Evolutionary conservation across 1,140 invertebrate genomes (phyloP), one percentile per base, ranked within the genome.

Genomic region (Trichonephila clavata): DNA sequence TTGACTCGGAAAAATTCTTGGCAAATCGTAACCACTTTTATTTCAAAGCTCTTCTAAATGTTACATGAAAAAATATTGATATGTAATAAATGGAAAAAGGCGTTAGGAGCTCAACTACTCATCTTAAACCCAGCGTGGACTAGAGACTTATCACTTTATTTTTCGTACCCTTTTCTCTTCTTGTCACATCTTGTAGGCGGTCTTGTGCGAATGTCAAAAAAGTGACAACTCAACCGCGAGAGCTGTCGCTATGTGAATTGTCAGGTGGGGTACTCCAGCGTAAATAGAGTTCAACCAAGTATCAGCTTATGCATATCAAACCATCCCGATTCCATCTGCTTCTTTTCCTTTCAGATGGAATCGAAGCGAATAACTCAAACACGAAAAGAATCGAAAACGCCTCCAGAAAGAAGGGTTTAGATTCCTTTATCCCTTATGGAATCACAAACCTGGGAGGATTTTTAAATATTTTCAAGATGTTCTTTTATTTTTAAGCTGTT

Each of bases 261-360:
- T 60, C 57, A 84, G 83, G 83, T 84, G 83, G 24, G 57, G 83
- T n/a, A 59, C 83, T 84, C 83, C 57, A 59, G 21, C 83, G 43
- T 84, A 84, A 84, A 84, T 84, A 60, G 83, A 60, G n/a, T 27
- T 77, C 71, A 77, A 20, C 32, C 32, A 77, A 77, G 71, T 77
- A 77, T 77, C 71, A 27, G 71, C 71, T 77, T 77, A 77, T 77
- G 71, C 71, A 77, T 77, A 77, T 77, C 71, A 77, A 77, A 77
- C 71, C 71, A 18, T 39, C 71, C 6, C 71, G 32, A 77, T 77
- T 77, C 32, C 65, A 3, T 13, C 24, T 24, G 21, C 65, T 77
- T 32, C 27, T 39, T 77, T 77, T 77, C 71, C 32, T 77, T 77
- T 77, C 71, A 77, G 14, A 24, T 39, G 27, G 71, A 18, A 77